These are phyloP conservation scores for Meloe dianella DNA, from an alignment of 2,888 invertebrate species.

Conservation along the genomic window DNA sequence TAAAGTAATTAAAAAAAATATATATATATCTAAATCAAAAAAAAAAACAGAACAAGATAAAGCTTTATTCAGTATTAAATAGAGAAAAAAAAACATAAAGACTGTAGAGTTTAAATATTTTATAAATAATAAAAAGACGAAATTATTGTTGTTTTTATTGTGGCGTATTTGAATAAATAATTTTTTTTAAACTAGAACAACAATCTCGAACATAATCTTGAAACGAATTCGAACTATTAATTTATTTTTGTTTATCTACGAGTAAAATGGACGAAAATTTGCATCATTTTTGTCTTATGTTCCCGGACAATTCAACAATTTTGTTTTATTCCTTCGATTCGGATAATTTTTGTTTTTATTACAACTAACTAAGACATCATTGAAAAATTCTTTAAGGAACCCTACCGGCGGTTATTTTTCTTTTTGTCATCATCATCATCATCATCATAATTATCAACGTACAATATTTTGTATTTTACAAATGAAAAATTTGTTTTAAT, in stretches of 20 bases:
- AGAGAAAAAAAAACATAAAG: constrained; percentile 29
- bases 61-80: constrained; percentile 26
- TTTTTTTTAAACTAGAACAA: constrained; percentile 14
- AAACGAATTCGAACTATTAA: not conserved
- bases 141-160: not conserved
- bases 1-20: constrained; percentile 22
- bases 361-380: not conserved
- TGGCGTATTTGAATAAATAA: constrained; percentile 24
- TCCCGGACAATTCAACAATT: constrained; percentile 17
- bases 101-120: constrained; percentile 25
- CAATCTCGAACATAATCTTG: not conserved
- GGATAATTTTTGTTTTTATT: not conserved
- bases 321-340: constrained; percentile 7
- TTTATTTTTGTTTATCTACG: constrained; percentile 9
- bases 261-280: constrained; percentile 26
- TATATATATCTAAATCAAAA: no score
- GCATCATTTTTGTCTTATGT: constrained; percentile 19
- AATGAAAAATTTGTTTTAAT: constrained; percentile 3
- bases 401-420: not conserved
- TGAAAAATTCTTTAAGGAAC: not conserved
- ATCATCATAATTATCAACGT: not conserved
- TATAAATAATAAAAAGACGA: constrained; percentile 27
- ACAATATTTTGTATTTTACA: constrained; percentile 5
- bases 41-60: constrained; percentile 29
- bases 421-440: not conserved